Evolutionary conservation across 2,113 vertebrate genomes (phyloP).

Genomic region (Chamaea fasciata): DNA sequence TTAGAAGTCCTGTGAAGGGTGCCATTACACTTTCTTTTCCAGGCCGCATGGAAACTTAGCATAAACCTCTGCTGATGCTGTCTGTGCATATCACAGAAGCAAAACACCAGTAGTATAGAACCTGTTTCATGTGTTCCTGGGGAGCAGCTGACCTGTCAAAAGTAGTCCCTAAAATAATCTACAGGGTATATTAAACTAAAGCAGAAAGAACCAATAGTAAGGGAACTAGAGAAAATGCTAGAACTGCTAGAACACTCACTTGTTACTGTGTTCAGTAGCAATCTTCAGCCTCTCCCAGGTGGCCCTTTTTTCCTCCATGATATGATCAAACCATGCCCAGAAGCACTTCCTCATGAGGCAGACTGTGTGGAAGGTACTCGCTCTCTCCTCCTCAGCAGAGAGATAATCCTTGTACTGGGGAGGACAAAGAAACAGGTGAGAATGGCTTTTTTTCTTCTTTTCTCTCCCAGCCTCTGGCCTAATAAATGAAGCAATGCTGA

Average conservation of each 20-base stretch:
- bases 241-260: conserved; percentile 64
- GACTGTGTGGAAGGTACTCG: conserved; percentile 19
- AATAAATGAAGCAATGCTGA: neutral
- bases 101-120: neutral
- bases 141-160: neutral
- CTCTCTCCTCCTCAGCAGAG: conserved; percentile 66
- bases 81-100: neutral
- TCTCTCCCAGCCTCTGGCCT: neutral
- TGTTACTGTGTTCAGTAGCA: conserved; percentile 77
- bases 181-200: neutral
- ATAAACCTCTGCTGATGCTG: neutral
- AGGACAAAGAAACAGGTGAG: neutral
- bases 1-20: conserved; percentile 1
- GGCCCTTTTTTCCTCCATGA: conserved; percentile 62
- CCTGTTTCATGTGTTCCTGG: neutral
- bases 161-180: neutral
- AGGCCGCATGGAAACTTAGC: neutral
- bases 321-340: conserved; percentile 70
- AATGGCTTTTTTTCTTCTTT: neutral
- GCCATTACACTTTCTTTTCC: neutral
- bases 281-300: conserved; percentile 64
- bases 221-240: neutral
- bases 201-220: neutral
- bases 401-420: conserved; percentile 67
- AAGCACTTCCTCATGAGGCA: conserved; percentile 76